Evolutionary conservation across 2,888 invertebrate species (phyloP).

Genomic region (Tenthredo notha): DNA sequence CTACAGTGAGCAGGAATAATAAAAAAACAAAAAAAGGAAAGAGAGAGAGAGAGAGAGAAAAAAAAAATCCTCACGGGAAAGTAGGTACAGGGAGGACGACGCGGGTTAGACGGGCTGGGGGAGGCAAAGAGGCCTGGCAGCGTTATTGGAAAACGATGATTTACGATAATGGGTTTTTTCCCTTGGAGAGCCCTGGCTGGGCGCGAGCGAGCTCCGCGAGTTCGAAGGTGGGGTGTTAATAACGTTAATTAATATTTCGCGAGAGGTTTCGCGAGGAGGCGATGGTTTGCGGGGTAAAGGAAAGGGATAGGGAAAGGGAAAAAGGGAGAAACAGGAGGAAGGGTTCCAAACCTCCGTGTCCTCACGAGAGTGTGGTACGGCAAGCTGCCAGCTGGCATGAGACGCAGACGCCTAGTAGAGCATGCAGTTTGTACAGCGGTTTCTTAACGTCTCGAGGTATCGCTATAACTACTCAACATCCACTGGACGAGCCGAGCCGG

Average conservation of each 20-base stretch:
- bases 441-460: slow-evolving; percentile 2
- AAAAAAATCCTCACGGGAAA: slow-evolving; percentile 55
- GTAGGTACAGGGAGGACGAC: slow-evolving; percentile 56
- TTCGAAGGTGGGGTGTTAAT: slow-evolving; percentile 81
- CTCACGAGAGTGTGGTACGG: slow-evolving; percentile 61
- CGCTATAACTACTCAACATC: slow-evolving; percentile 27
- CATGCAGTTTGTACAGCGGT: slow-evolving; percentile 22
- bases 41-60: slow-evolving; percentile 51
- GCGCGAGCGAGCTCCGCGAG: slow-evolving; percentile 67
- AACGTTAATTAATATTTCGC: slow-evolving; percentile 84
- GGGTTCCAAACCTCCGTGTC: neutral
- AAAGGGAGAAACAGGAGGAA: neutral
- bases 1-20: slow-evolving; percentile 54
- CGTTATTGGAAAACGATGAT: slow-evolving; percentile 83
- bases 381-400: slow-evolving; percentile 76
- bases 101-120: slow-evolving; percentile 57
- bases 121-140: slow-evolving; percentile 75
- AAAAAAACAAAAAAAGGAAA: slow-evolving; percentile 40
- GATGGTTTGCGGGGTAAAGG: slow-evolving; percentile 58
- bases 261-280: slow-evolving; percentile 77
- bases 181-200: slow-evolving; percentile 56
- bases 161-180: slow-evolving; percentile 82
- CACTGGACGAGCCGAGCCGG: neutral
- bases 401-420: slow-evolving; percentile 56
- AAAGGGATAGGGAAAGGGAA: slow-evolving; percentile 50